Base-by-base conservation (phyloP, 2,888 invertebrate species). In the Ectobius pallidus region DNA sequence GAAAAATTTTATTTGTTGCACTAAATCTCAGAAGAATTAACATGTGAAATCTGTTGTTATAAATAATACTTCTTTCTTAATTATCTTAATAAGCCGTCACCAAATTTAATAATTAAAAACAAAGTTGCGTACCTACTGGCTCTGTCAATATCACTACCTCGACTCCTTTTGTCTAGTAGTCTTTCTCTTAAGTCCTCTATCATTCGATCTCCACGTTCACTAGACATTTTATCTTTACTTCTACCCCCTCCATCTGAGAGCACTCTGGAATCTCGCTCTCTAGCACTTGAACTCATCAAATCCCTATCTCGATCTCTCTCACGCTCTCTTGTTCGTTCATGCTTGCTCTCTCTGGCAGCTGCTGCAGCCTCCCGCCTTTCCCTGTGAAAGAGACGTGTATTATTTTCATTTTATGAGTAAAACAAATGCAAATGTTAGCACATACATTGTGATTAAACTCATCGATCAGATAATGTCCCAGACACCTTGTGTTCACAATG, bases 101-200 rank as follows among this genome's bases (percentile, higher is more conserved):
- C n/a, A n/a, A n/a, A n/a, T n/a, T n/a, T n/a, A n/a, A n/a, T n/a
- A n/a, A n/a, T n/a, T n/a, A n/a, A n/a, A n/a, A n/a, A n/a, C n/a
- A 34, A 34, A 34, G 34, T 32, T 52, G n/a, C n/a, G n/a, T n/a
- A 49, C 68, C 68, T 49, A 4, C 16, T 71, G 46, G 34, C 22
- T 58, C 74, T 55, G 22, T 75, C 71, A 39, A 74, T 67, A 2
- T 27, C 55, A 90, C 90, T 78, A 90, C 92, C 79, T 86, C 44
- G 88, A 82, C 87, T 90, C 77, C 89, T 85, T 82, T 91, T 91
- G 80, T 89, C 91, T 25, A 92, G 81, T 76, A 91, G 84, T 79
- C 93, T 87, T 78, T 91, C 91, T 77, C 93, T 86, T 79, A 94
- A 85, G 83, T 94, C 93, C 80, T 93, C 92, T 32, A 75, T 39